A percentile compares a stretch with the other conserved stretches of the same genome.
These are phyloP conservation scores for Drosophila flavopinicola DNA, from an alignment of 2,888 invertebrate species.

Conservation along the genomic window DNA sequence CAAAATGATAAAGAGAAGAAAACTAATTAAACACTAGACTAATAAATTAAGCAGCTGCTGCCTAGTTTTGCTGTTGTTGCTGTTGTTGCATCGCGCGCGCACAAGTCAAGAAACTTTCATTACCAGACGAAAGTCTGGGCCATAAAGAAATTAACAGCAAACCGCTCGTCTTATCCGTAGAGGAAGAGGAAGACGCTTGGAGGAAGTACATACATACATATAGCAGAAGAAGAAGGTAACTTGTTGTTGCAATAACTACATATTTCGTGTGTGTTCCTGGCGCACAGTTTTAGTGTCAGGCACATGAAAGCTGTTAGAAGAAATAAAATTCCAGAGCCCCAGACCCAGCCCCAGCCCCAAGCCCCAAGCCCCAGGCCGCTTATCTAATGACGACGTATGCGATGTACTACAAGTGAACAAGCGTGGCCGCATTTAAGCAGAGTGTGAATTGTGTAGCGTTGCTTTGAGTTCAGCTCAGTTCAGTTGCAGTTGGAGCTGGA, in stretches of 20 bases:
- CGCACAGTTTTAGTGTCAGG: conserved; percentile 55
- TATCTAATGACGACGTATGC: neutral
- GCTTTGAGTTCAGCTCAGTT: conserved; percentile 42
- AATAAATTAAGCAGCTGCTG: conserved; percentile 71
- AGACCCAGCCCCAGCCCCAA: neutral
- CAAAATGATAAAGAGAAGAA: conserved; percentile 47
- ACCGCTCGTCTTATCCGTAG: conserved; percentile 21
- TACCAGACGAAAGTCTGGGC: conserved; percentile 71
- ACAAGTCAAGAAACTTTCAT: conserved; percentile 71
- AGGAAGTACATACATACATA: neutral
- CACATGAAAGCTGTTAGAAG: conserved; percentile 58
- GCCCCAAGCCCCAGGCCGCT: neutral
- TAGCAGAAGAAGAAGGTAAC: conserved; percentile 33
- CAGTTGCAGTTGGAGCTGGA: too few relatives aligned
- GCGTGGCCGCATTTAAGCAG: conserved; percentile 59
- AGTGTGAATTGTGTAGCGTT: conserved; percentile 56
- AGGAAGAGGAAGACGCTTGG: conserved; percentile 7
- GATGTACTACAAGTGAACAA: conserved; percentile 27
- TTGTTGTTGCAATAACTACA: conserved; percentile 48
- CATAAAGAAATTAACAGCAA: conserved; percentile 67
- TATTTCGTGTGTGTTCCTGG: conserved; percentile 44
- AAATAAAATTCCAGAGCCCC: conserved; percentile 52
- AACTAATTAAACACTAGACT: conserved; percentile 71
- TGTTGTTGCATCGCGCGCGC: conserved; percentile 42
- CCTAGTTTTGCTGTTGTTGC: conserved; percentile 34